These are phyloP conservation scores for Magallana gigas DNA, from an alignment of 1,140 invertebrate genomes.

Conservation along the genomic window DNA sequence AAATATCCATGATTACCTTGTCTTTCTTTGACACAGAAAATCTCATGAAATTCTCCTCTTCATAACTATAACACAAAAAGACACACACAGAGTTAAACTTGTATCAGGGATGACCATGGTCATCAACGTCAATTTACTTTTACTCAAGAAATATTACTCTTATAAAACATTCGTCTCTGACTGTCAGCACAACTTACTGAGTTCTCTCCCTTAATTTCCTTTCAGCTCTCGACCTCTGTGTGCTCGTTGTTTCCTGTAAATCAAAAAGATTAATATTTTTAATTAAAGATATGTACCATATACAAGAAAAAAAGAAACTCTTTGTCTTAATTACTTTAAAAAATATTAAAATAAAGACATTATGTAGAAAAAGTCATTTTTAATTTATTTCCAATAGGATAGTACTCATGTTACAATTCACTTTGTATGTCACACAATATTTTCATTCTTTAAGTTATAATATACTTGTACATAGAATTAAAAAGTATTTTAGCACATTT, in stretches of 20 bases:
- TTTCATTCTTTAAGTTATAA: too few relatives aligned
- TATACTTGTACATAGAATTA: too few relatives aligned
- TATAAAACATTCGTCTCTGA: neutral
- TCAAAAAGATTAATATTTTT: neutral
- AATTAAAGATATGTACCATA: too few relatives aligned
- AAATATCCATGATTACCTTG: slow-evolving; percentile 78
- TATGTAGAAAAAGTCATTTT: neutral
- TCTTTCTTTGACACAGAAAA: slow-evolving; percentile 92
- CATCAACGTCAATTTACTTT: too few relatives aligned
- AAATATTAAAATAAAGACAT: neutral
- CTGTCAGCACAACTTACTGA: slow-evolving; percentile 60
- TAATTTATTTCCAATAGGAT: too few relatives aligned
- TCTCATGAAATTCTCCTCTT: slow-evolving; percentile 94
- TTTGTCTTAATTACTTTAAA: neutral
- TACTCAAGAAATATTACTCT: neutral
- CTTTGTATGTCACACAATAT: too few relatives aligned
- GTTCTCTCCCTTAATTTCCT: slow-evolving; percentile 71
- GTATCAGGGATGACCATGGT: too few relatives aligned
- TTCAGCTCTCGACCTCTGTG: slow-evolving; percentile 71
- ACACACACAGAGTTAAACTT: slow-evolving; percentile 40
- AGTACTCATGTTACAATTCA: too few relatives aligned
- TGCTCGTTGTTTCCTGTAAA: slow-evolving; percentile 68
- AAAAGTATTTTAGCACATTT: too few relatives aligned
- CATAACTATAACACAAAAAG: slow-evolving; percentile 83
- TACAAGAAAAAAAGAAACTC: too few relatives aligned